Conservation (phyloP, 92 coral and sea anemone genomes). For the Umimayanthus kanabou region DNA sequence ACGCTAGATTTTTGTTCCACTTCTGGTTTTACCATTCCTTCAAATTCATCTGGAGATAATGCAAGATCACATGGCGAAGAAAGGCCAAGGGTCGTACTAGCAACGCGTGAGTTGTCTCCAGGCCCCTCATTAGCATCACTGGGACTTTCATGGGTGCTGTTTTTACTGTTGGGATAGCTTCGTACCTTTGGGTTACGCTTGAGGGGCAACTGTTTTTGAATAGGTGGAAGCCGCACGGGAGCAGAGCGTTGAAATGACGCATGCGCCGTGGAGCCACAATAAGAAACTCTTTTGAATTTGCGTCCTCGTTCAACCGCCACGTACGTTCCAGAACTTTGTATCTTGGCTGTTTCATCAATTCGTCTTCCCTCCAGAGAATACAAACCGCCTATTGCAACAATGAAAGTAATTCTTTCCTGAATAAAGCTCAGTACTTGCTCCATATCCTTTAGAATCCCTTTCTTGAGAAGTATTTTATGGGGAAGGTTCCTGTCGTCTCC, state of each 20-base stretch:
- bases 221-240: conserved; percentile 6
- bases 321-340: conserved; percentile 48
- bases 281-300: conserved; percentile 57
- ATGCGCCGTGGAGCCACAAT: conserved; percentile 23
- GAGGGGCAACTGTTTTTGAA: background rate
- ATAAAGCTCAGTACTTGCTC: conserved; percentile 48
- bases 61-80: conserved; percentile 15
- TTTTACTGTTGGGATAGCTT: conserved; percentile 41
- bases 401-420: conserved; percentile 46
- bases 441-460: conserved; percentile 46
- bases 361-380: conserved; percentile 54
- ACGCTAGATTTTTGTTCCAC: background rate
- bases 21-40: background rate
- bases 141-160: conserved; percentile 15
- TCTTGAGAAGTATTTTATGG: conserved; percentile 50
- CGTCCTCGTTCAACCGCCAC: conserved; percentile 64
- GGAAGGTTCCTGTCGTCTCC: conserved; percentile 52
- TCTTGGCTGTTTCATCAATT: conserved; percentile 38
- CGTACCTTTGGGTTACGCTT: conserved; percentile 10
- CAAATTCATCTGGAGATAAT: background rate
- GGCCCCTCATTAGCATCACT: conserved; percentile 19
- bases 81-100: conserved; percentile 22
- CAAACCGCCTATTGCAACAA: conserved; percentile 49
- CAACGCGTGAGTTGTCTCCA: conserved; percentile 34
- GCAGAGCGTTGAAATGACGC: conserved; percentile 32